Evolutionary conservation across 2,113 vertebrate genomes (phyloP), one percentile per base, ranked within the genome.

Genomic region (Leptobrachium ailaonicum): DNA sequence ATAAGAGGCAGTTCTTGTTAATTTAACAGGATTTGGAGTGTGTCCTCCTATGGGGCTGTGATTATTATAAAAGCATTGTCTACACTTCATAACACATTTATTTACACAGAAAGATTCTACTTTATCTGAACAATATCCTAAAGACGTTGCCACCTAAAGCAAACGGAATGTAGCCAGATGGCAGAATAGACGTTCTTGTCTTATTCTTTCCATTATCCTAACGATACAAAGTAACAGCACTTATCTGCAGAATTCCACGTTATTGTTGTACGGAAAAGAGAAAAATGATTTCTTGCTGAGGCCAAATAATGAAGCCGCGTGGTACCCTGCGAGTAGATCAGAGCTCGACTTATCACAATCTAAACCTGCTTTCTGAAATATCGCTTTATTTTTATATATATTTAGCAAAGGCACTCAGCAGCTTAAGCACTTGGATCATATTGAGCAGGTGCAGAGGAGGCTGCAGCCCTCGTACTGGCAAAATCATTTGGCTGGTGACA

Each of bases 191-290:
- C 42, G 20, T 66, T 13, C 60, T 2, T 20, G 63, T 13, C 63
- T 73, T 53, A 73, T 73, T 80, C 60, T 73, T 80, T 80, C 71
- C 78, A 73, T 80, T 80, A 56, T 73, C 41, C 50, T 40, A 73
- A 42, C 66, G 63, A 74, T 58, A 72, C 70, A 79, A 80, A 80
- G 71, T 50, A 80, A 80, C 71, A 73, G 73, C 78, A 80, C 78
- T 73, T 80, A 80, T 80, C 78, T 80, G 32, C n/a, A 2, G 62
- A 53, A 73, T 50, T 50, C 43, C 10, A 13, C 2, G 47, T 50
- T 80, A 72, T 80, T 80, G 50, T 73, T 54, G 64, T 53, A 56
- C 62, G 11, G 70, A 80, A 80, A 47, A 80, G 66, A 68, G 73
- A 76, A 41, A 79, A 41, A 73, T 14, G 43, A 66, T 73, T 20